Evolutionary conservation across 2,113 vertebrate species (phyloP).

Genomic region (Poecile atricapillus): DNA sequence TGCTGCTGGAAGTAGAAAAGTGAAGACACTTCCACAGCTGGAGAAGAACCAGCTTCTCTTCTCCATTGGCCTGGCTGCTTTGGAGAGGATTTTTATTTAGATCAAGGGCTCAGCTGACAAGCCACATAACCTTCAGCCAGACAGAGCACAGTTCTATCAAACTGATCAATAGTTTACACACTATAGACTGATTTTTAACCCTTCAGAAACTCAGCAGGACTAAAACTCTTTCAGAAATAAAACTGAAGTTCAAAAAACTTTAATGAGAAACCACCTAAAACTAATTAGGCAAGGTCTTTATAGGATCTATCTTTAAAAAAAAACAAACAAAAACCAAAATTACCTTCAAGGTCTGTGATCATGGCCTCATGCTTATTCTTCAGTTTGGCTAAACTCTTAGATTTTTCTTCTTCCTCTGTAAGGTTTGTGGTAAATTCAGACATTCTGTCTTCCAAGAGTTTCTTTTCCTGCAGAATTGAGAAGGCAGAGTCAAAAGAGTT

Average conservation of each 20-base stretch:
- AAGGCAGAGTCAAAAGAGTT: background rate
- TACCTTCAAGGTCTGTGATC: constrained; percentile 98
- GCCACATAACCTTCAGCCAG: constrained; percentile 50
- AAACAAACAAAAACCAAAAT: background rate
- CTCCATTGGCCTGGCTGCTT: constrained; percentile 45
- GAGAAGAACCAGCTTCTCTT: constrained; percentile 46
- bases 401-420: constrained; percentile 96
- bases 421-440: constrained; percentile 94
- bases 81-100: constrained; percentile 57
- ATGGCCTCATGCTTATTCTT: constrained; percentile 98
- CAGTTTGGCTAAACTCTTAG: constrained; percentile 96
- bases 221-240: background rate
- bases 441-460: constrained; percentile 91
- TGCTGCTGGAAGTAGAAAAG: constrained; percentile 26
- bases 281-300: background rate
- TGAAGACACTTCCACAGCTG: constrained; percentile 17
- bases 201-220: background rate
- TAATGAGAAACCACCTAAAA: background rate
- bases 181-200: constrained; percentile 52
- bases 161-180: constrained; percentile 41
- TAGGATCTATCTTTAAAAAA: background rate
- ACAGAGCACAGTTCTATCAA: constrained; percentile 23
- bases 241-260: background rate
- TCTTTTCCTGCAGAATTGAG: constrained; percentile 85
- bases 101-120: constrained; percentile 54